These are phyloP conservation scores for Liparis tanakae DNA, from an alignment of 2,797 vertebrate species.

Conservation along the genomic window DNA sequence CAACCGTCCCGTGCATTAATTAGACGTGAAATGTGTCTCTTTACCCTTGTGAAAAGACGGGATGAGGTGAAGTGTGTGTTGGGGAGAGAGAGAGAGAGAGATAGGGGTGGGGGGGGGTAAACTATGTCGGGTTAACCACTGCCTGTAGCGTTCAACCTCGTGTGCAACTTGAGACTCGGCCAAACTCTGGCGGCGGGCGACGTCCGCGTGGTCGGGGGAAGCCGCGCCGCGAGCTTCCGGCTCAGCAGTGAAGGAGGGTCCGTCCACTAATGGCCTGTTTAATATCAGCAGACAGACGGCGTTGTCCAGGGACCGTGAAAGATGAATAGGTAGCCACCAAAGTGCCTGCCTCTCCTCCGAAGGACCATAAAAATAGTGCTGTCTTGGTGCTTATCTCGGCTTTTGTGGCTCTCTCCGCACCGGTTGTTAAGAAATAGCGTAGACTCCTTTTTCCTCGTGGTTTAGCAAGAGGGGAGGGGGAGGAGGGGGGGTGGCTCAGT, in stretches of 20 bases:
- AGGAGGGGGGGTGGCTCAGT: conserved; percentile 43
- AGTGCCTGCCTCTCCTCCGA: conserved; percentile 32
- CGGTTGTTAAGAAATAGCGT: conserved; percentile 53
- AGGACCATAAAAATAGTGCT: conserved; percentile 68
- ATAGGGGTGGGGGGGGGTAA: conserved; percentile 71
- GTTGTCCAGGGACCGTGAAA: conserved; percentile 32
- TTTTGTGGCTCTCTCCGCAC: conserved; percentile 42
- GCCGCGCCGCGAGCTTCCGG: conserved; percentile 2
- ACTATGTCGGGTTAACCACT: conserved; percentile 85
- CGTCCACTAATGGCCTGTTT: conserved; percentile 47
- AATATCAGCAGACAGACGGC: conserved; percentile 47
- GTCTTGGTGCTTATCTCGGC: conserved; percentile 56
- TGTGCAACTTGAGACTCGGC: conserved; percentile 42
- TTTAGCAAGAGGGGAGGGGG: conserved; percentile 29
- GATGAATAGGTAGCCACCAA: conserved; percentile 43
- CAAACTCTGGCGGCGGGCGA: conserved; percentile 33
- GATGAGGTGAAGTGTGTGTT: conserved; percentile 70
- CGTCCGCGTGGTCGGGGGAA: conserved; percentile 11
- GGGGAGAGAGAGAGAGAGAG: no score
- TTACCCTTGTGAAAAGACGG: conserved; percentile 72
- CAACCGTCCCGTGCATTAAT: conserved; percentile 94
- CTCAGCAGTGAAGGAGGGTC: conserved; percentile 22
- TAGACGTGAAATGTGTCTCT: conserved; percentile 91
- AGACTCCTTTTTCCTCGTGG: conserved; percentile 40
- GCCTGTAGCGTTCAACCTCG: conserved; percentile 74